These are phyloP conservation scores for Rhogogaster chlorosoma DNA, from an alignment of 2,888 invertebrate genomes.

Conservation along the genomic window DNA sequence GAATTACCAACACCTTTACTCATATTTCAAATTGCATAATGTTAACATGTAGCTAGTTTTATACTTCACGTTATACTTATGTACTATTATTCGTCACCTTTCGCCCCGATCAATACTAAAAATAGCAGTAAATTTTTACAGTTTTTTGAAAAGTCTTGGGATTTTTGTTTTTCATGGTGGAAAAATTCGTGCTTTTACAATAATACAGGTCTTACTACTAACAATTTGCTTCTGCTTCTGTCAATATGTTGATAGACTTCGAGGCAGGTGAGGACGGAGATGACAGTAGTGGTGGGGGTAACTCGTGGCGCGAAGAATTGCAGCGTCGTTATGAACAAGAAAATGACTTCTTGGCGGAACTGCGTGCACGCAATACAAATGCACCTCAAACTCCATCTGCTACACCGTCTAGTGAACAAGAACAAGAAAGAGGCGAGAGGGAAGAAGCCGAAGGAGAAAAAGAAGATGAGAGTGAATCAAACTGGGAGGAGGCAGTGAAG, in stretches of 20 bases:
- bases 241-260: slow-evolving; percentile 80
- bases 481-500: slow-evolving; percentile 84
- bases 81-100: not conserved
- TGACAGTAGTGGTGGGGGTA: slow-evolving; percentile 80
- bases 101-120: not conserved
- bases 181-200: not conserved
- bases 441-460: slow-evolving; percentile 80
- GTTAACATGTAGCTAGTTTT: slow-evolving; percentile 33
- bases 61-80: slow-evolving; percentile 15
- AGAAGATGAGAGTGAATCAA: slow-evolving; percentile 74
- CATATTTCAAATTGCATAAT: slow-evolving; percentile 37
- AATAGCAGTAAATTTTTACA: not conserved
- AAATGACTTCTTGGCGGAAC: slow-evolving; percentile 81
- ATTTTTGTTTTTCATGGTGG: not conserved
- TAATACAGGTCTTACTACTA: slow-evolving; percentile 27
- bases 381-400: slow-evolving; percentile 70
- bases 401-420: slow-evolving; percentile 68
- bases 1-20: slow-evolving; percentile 3
- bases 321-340: slow-evolving; percentile 82
- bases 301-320: slow-evolving; percentile 81
- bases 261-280: slow-evolving; percentile 85
- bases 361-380: slow-evolving; percentile 79
- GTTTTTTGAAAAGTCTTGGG: not conserved
- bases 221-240: slow-evolving; percentile 42
- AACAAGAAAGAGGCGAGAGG: slow-evolving; percentile 70